A percentile compares a stretch with the other conserved stretches of the same genome.
phyloP scores from a whole-genome alignment of 2,888 invertebrate species.

The Ceraclea dissimilis region DNA sequence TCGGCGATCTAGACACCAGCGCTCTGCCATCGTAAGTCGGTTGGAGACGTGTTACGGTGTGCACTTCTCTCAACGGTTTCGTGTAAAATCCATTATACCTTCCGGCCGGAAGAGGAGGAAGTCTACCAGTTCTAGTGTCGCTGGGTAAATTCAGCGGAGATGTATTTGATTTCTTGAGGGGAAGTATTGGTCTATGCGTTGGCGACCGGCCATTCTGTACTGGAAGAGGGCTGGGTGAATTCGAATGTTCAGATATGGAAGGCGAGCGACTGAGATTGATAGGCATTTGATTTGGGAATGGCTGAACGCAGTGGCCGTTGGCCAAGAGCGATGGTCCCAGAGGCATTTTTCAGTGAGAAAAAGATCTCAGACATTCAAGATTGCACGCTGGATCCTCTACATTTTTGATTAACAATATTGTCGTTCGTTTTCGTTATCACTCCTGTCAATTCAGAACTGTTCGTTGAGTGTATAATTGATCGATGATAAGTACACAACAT shows the following conservation, averaged over 20 bases:
- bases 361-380: too few relatives aligned
- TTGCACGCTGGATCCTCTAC: too few relatives aligned
- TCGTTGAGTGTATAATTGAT: too few relatives aligned
- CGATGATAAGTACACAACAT: too few relatives aligned
- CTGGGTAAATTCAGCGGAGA: slow-evolving; percentile 36
- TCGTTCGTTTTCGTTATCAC: background rate
- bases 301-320: slow-evolving; percentile 10
- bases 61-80: slow-evolving; percentile 42
- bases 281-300: background rate
- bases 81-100: slow-evolving; percentile 40
- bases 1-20: slow-evolving; percentile 36
- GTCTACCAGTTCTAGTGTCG: slow-evolving; percentile 34
- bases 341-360: slow-evolving; percentile 29
- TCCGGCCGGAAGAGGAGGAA: slow-evolving; percentile 34
- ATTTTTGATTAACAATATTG: background rate
- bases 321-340: slow-evolving; percentile 29
- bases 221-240: slow-evolving; percentile 20
- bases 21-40: slow-evolving; percentile 14
- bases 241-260: slow-evolving; percentile 22
- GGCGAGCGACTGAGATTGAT: slow-evolving; percentile 27
- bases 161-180: slow-evolving; percentile 44
- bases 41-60: slow-evolving; percentile 33
- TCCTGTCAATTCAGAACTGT: too few relatives aligned
- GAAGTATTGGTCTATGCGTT: slow-evolving; percentile 34
- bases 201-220: slow-evolving; percentile 15